Conservation (phyloP, 2,888 invertebrate species). For the Aleiodes leptofemur region DNA sequence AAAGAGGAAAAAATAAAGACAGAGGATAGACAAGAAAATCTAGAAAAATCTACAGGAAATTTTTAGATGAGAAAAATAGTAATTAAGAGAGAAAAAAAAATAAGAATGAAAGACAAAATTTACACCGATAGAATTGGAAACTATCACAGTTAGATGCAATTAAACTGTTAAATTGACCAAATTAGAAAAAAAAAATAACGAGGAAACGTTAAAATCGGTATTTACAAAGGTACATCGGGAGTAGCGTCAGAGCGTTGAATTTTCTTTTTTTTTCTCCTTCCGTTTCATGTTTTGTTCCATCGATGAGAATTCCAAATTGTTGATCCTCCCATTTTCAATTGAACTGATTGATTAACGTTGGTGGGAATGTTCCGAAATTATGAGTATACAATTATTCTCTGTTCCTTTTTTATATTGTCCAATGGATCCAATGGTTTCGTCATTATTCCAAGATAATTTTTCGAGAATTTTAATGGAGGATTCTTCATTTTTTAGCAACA, state of each 20-base stretch:
- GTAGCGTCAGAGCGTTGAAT: constrained; percentile 44
- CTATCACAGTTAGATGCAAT: constrained; percentile 50
- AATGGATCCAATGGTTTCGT: constrained; percentile 31
- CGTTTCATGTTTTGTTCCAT: neutral
- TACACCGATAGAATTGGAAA: constrained; percentile 31
- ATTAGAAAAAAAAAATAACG: neutral
- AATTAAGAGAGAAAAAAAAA: neutral
- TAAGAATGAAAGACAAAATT: constrained; percentile 4
- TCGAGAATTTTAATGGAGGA: constrained; percentile 16
- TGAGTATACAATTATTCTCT: neutral
- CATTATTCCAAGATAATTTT: constrained; percentile 16
- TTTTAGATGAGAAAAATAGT: constrained; percentile 23
- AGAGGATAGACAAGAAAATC: constrained; percentile 19
- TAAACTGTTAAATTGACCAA: constrained; percentile 4
- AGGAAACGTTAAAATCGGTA: constrained; percentile 18
- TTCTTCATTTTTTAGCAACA: constrained; percentile 70
- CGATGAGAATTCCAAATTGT: constrained; percentile 1
- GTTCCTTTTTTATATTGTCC: constrained; percentile 9
- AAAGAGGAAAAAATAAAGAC: constrained; percentile 37
- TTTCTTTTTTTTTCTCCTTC: constrained; percentile 15
- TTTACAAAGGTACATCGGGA: constrained; percentile 47
- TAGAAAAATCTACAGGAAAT: neutral
- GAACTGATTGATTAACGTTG: constrained; percentile 41
- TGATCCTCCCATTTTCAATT: neutral
- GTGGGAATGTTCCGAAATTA: constrained; percentile 51